Conservation (phyloP, 2,113 vertebrate species). For the western clawed frog (Xenopus tropicalis) region UCB_Xtro_10.0 CM004445.2:11309501-11310000, state of each 20-base stretch:
- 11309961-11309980: slow-evolving; percentile 20
- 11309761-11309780: neutral
- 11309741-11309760: neutral
- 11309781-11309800: neutral
- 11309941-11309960: slow-evolving; percentile 18
- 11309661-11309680: slow-evolving; percentile 10
- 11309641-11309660: slow-evolving; percentile 3
- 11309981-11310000: slow-evolving; percentile 42
- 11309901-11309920: neutral
- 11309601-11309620: slow-evolving; percentile 7
- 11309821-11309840: neutral
- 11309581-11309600: neutral
- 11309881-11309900: neutral
- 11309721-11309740: neutral
- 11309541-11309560: neutral
- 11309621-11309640: slow-evolving; percentile 9
- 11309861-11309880: neutral
- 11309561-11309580: neutral
- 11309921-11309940: neutral
- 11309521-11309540: too few relatives aligned
- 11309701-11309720: neutral
- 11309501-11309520: too few relatives aligned
- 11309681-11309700: neutral
- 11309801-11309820: neutral
- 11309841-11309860: neutral